Percentiles rank a stretch among this genome's conserved stretches.
phyloP scores from a whole-genome alignment of 2,888 invertebrate species.

The Lithosia quadra region DNA sequence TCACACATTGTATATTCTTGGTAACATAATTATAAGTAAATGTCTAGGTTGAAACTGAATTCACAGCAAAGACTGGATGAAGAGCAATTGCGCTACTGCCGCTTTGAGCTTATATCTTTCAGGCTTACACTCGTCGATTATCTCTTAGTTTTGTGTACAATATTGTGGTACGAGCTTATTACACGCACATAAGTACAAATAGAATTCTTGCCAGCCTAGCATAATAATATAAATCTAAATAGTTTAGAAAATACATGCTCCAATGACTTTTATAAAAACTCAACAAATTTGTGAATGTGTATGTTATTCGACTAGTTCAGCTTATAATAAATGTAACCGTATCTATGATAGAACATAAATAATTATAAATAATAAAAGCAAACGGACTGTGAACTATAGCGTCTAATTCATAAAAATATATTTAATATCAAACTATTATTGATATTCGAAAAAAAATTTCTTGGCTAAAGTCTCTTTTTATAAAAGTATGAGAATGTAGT shows the following conservation, averaged over 20 bases:
- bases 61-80: neutral
- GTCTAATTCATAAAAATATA: constrained; percentile 1
- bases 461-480: neutral
- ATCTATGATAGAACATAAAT: constrained; percentile 22
- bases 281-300: constrained; percentile 26
- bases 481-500: neutral
- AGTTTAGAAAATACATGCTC: constrained; percentile 31
- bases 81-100: neutral
- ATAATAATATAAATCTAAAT: constrained; percentile 40
- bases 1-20: no score
- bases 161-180: constrained; percentile 22
- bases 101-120: neutral
- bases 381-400: constrained; percentile 5
- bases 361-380: constrained; percentile 5
- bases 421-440: neutral
- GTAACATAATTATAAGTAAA: no score
- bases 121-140: neutral
- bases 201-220: constrained; percentile 71
- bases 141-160: constrained; percentile 2
- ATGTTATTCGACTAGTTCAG: constrained; percentile 39
- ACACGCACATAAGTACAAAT: constrained; percentile 71
- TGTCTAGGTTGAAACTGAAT: no score
- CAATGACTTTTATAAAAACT: neutral
- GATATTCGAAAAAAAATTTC: neutral
- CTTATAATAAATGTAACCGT: constrained; percentile 25